Evolutionary conservation across 2,113 vertebrate genomes (phyloP).

Genomic region (Triplophysa tibetana): DNA sequence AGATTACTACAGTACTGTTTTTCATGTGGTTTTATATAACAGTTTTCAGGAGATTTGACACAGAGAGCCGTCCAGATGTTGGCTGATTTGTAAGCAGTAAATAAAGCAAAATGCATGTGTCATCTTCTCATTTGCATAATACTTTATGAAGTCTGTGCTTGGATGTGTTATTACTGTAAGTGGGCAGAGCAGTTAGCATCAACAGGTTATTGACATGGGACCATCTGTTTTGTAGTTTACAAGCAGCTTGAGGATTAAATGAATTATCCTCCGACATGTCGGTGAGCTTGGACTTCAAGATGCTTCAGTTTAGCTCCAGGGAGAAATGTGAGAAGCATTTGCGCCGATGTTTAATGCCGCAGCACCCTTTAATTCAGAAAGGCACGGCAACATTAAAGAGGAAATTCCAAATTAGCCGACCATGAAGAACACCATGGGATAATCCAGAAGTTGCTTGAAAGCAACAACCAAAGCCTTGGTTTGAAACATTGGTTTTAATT

Average conservation of each 20-base stretch:
- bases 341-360: constrained; percentile 34
- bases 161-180: not conserved
- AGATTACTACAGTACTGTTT: no score
- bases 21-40: no score
- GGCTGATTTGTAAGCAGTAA: no score
- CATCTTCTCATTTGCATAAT: no score
- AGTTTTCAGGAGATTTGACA: no score
- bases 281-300: constrained; percentile 23
- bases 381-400: constrained; percentile 37
- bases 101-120: no score
- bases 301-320: constrained; percentile 37
- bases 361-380: constrained; percentile 43
- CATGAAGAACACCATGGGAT: constrained; percentile 41
- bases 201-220: constrained; percentile 1
- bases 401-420: constrained; percentile 55
- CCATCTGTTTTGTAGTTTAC: constrained; percentile 16
- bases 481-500: no score
- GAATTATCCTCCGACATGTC: constrained; percentile 1
- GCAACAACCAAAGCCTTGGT: constrained; percentile 59
- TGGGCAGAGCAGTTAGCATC: constrained; percentile 51
- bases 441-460: constrained; percentile 62
- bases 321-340: constrained; percentile 36
- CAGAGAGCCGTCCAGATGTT: no score
- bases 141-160: not conserved
- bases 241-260: constrained; percentile 39